Evolutionary conservation across 2,113 vertebrate species (phyloP).

Genomic region (Eulemur rufifrons): DNA sequence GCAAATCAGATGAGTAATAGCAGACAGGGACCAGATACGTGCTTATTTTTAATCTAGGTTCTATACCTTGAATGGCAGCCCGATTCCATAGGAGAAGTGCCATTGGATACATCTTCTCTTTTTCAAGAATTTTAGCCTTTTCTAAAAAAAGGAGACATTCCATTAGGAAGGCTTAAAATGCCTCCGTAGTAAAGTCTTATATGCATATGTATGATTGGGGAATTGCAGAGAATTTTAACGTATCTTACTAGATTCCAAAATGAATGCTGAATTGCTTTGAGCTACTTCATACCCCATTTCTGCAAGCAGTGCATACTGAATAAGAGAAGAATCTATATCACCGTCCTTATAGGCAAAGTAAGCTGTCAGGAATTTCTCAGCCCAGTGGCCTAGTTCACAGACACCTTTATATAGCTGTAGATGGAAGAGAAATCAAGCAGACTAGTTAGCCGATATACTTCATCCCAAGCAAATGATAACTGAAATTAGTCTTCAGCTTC

Average conservation of each 20-base stretch:
- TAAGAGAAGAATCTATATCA: conserved; percentile 79
- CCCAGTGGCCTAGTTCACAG: conserved; percentile 81
- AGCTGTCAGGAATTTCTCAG: conserved; percentile 81
- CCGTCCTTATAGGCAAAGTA: conserved; percentile 81
- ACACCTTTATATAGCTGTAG: conserved; percentile 82
- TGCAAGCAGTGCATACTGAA: conserved; percentile 81
- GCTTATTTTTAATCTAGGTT: conserved; percentile 54
- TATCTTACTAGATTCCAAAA: conserved; percentile 83
- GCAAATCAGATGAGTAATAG: not conserved
- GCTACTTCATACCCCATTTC: conserved; percentile 84
- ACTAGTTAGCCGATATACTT: conserved; percentile 19
- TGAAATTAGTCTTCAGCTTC: not conserved
- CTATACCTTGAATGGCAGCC: conserved; percentile 81
- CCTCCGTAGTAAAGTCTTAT: conserved; percentile 22
- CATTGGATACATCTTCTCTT: conserved; percentile 78
- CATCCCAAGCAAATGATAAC: conserved; percentile 19
- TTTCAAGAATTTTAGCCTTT: conserved; percentile 76
- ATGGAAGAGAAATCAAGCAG: conserved; percentile 48
- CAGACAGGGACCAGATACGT: not conserved
- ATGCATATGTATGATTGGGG: conserved; percentile 4
- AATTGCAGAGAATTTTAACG: conserved; percentile 66
- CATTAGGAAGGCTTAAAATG: conserved; percentile 56
- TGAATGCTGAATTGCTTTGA: conserved; percentile 83
- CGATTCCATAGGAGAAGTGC: conserved; percentile 81
- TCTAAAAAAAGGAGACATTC: conserved; percentile 61